phyloP scores from a whole-genome alignment of 1,140 invertebrate species.

The Panulirus ornatus region DNA sequence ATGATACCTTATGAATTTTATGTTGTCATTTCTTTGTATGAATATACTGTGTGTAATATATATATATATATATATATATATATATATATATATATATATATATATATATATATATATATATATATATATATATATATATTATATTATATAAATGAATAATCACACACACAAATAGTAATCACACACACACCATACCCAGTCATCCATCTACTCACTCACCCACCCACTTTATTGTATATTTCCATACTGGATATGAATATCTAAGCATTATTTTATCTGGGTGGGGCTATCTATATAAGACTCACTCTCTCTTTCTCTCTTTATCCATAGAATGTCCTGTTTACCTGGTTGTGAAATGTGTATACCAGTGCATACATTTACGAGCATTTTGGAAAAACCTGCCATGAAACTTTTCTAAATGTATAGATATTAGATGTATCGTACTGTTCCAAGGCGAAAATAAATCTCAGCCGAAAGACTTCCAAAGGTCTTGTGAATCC shows the following conservation, averaged over 20 bases:
- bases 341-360: constrained; percentile 40
- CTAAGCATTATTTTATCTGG: constrained; percentile 4
- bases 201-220: not conserved
- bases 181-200: too few relatives aligned
- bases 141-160: not conserved
- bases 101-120: constrained; percentile 12
- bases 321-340: constrained; percentile 13
- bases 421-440: constrained; percentile 20
- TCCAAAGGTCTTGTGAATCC: constrained; percentile 57
- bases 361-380: constrained; percentile 17
- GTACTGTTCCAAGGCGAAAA: constrained; percentile 36
- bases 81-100: not conserved
- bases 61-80: not conserved
- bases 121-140: constrained; percentile 10
- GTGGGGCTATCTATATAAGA: not conserved
- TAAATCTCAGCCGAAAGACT: constrained; percentile 28
- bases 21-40: not conserved
- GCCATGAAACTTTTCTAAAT: constrained; percentile 25
- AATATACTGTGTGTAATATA: not conserved
- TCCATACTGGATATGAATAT: not conserved
- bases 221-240: too few relatives aligned
- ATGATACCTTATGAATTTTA: not conserved
- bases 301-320: constrained; percentile 18
- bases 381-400: constrained; percentile 37
- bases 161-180: too few relatives aligned